Evolutionary conservation across 1,140 invertebrate species (phyloP).

Genomic region (Bombus breviceps): DNA sequence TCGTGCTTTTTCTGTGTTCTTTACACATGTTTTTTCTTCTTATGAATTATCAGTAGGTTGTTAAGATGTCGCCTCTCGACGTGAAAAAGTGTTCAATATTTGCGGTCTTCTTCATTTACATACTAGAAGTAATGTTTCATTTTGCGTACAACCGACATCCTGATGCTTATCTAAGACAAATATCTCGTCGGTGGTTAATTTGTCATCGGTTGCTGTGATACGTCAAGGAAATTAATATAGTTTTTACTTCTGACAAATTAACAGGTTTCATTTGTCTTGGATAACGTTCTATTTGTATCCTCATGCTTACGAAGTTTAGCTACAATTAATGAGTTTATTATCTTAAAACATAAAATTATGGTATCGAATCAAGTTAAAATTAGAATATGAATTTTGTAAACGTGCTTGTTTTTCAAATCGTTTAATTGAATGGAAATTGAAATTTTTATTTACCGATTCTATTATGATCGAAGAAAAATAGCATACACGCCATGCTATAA

Average conservation of each 20-base stretch:
- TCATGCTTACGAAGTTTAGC: background rate
- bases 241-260: background rate
- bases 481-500: background rate
- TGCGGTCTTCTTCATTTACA: background rate
- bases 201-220: background rate
- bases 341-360: too few species aligned
- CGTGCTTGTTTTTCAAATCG: too few species aligned
- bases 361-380: too few species aligned
- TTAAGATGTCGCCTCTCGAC: background rate
- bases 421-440: background rate
- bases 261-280: background rate
- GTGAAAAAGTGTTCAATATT: conserved; percentile 3
- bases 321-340: background rate
- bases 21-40: background rate
- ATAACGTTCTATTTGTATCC: too few species aligned
- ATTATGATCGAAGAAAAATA: background rate
- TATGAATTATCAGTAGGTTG: background rate
- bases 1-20: too few species aligned
- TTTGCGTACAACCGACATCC: background rate
- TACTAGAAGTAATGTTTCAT: background rate
- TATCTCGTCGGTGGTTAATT: background rate
- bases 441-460: background rate
- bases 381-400: too few species aligned
- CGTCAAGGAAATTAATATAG: background rate
- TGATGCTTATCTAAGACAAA: background rate